Evolutionary conservation across 1,140 invertebrate species (phyloP), one percentile per base, ranked within the genome.

Genomic region (Choristoneura fumiferana): DNA sequence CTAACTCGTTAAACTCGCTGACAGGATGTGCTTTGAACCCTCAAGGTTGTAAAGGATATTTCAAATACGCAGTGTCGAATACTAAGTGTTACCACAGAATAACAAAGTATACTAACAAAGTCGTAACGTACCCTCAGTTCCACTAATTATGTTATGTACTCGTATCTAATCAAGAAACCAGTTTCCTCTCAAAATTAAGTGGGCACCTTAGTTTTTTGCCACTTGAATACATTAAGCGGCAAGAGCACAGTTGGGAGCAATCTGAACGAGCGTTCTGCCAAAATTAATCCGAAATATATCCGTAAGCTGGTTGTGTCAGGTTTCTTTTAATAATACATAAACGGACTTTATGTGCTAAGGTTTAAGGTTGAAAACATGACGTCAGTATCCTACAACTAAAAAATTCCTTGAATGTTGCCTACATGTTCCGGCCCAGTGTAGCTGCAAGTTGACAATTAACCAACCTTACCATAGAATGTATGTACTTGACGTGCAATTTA

Each of bases 1-100:
- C 77, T 53, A 77, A 77, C 73, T 84, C 80, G 78, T 85, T 79
- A 84, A 80, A 77, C 70, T 65, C 62, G 39, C 69, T 74, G 73
- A 67, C 81, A 79, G 83, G 80, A 83, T 84, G 77, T 81, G 76
- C 77, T 82, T 64, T 84, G 80, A 87, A 84, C 77, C 73, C 69
- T 82, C 83, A 85, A 86, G 81, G 84, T 84, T 73, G 62, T 67
- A 58, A 72, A 69, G 65, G 67, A 73, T 73, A 77, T 78, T 83
- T 72, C 57, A 62, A 76, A 73, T 68, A 12, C 22, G 43, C 22
- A 33, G 22, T 49, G 10, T 49, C 18, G 43, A 49, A 17, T 49
- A 49, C 29, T 49, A 49, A n/a, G 43, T 49, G 43, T 49, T 49
- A 49, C n/a, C n/a, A n/a, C n/a, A n/a, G n/a, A n/a, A n/a, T n/a